These are phyloP conservation scores for Microcebus griseorufus DNA, from an alignment of 2,113 vertebrate species.

Conservation along the genomic window DNA sequence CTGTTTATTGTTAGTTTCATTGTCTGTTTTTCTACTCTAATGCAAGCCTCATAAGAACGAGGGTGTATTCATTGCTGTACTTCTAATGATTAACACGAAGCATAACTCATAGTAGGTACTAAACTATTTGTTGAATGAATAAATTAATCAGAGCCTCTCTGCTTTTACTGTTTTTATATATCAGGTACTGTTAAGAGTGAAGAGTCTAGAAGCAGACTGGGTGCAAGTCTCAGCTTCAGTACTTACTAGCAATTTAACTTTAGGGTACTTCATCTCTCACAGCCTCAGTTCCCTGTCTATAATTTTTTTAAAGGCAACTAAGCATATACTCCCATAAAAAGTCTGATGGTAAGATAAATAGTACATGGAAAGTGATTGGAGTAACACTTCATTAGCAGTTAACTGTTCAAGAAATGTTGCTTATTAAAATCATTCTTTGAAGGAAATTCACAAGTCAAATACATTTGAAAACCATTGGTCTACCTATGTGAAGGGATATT, in stretches of 20 bases:
- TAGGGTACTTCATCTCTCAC: background rate
- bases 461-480: background rate
- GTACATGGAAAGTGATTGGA: background rate
- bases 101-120: background rate
- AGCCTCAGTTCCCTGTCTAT: constrained; percentile 14
- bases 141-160: background rate
- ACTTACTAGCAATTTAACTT: background rate
- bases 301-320: background rate
- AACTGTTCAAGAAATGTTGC: background rate
- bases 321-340: background rate
- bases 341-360: background rate
- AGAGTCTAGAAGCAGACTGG: background rate
- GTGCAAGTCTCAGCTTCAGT: background rate
- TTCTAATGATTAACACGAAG: background rate
- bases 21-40: background rate
- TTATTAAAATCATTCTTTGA: background rate
- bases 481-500: background rate
- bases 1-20: background rate
- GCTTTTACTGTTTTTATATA: background rate
- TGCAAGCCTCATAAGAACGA: background rate
- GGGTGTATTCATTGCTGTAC: background rate
- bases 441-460: background rate
- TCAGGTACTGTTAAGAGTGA: background rate
- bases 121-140: background rate
- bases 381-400: background rate